Conservation (phyloP, 2,888 invertebrate genomes). For the Petrophora chlorosata region DNA sequence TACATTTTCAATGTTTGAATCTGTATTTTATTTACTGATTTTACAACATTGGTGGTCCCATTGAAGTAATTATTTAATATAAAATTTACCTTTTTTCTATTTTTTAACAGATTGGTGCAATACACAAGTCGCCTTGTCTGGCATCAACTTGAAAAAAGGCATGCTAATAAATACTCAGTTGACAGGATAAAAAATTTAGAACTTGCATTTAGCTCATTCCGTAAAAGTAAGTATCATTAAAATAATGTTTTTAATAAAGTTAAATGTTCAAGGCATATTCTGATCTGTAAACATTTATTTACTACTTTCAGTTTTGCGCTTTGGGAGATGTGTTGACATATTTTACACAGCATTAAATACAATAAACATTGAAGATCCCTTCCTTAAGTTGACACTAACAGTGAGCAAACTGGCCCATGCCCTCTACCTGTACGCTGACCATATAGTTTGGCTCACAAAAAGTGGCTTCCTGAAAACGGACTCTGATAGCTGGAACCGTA, state of each 20-base stretch:
- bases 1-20: no score
- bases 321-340: constrained; percentile 93
- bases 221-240: constrained; percentile 88
- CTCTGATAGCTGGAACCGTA: constrained; percentile 89
- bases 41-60: no score
- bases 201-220: constrained; percentile 91
- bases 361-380: constrained; percentile 88
- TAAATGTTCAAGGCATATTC: neutral
- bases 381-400: constrained; percentile 88
- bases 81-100: constrained; percentile 2
- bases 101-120: constrained; percentile 88
- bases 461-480: constrained; percentile 88
- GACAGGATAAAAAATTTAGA: constrained; percentile 92
- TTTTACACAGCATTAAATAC: constrained; percentile 89
- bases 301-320: constrained; percentile 89
- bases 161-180: constrained; percentile 85
- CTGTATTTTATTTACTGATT: no score
- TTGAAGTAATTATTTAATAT: neutral
- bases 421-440: constrained; percentile 92
- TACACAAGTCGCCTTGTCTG: constrained; percentile 92
- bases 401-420: constrained; percentile 91
- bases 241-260: neutral
- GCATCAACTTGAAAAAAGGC: constrained; percentile 88
- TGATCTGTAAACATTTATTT: constrained; percentile 2
- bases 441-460: constrained; percentile 92